A percentile compares a stretch with the other conserved stretches of the same genome.
These are phyloP conservation scores for Hyles lineata DNA, from an alignment of 2,888 invertebrate genomes.

Conservation along the genomic window DNA sequence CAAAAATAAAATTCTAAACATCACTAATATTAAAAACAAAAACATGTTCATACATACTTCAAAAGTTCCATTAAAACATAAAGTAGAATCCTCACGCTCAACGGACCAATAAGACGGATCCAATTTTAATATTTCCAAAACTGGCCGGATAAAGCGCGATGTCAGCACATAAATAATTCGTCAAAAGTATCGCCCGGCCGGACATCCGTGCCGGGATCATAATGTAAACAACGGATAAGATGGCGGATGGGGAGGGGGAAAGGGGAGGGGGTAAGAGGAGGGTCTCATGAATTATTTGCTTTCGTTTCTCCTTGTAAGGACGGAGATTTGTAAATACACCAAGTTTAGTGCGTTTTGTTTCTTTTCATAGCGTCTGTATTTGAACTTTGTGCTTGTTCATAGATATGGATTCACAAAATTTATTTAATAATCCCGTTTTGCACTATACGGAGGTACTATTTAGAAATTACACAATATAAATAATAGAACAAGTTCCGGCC, in stretches of 20 bases:
- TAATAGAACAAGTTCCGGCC: too few relatives aligned
- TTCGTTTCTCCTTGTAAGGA: slow-evolving; percentile 19
- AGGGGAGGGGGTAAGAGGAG: not conserved
- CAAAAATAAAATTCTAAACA: too few relatives aligned
- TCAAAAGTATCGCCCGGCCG: slow-evolving; percentile 24
- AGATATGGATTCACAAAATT: not conserved
- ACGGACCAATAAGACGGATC: not conserved
- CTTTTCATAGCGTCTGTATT: not conserved
- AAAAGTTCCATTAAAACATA: not conserved
- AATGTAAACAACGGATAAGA: slow-evolving; percentile 23
- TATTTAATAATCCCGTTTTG: too few relatives aligned
- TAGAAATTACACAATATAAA: too few relatives aligned
- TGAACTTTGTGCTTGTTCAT: not conserved
- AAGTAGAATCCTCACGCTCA: not conserved
- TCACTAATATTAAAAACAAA: not conserved
- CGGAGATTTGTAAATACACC: slow-evolving; percentile 11
- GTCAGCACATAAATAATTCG: slow-evolving; percentile 20
- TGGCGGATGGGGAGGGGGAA: not conserved
- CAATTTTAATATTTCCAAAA: slow-evolving; percentile 16
- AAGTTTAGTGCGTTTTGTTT: not conserved
- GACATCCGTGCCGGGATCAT: slow-evolving; percentile 16
- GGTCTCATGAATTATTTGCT: slow-evolving; percentile 18
- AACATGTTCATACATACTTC: not conserved
- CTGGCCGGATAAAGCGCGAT: slow-evolving; percentile 9
- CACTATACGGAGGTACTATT: too few relatives aligned